Conservation (phyloP, 1,140 invertebrate genomes). For the Notospermus geniculatus region DNA sequence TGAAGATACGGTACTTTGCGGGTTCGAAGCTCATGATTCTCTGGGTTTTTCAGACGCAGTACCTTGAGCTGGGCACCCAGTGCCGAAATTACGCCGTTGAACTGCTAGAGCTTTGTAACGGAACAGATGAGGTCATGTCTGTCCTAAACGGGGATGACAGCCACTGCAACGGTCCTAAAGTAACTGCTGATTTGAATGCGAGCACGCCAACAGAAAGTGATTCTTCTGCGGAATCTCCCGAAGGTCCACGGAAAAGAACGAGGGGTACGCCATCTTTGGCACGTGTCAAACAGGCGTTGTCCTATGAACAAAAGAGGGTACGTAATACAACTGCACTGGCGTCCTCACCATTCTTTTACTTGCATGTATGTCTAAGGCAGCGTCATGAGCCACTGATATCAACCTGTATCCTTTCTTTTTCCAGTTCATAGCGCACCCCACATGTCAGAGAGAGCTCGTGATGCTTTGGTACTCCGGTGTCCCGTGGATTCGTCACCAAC, state of each 20-base stretch:
- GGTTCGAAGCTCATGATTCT: no score
- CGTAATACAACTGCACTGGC: no score
- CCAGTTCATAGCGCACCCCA: slow-evolving; percentile 95
- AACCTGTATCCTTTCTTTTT: slow-evolving; percentile 17
- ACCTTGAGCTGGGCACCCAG: slow-evolving; percentile 71
- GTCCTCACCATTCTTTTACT: no score
- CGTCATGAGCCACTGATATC: no score
- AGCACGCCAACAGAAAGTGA: no score
- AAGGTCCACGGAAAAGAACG: no score
- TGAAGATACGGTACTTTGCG: no score
- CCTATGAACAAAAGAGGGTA: slow-evolving; percentile 6
- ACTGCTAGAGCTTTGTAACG: slow-evolving; percentile 82
- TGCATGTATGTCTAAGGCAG: no score
- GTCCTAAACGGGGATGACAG: slow-evolving; percentile 70
- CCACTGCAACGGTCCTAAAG: not conserved
- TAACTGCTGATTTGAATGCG: no score
- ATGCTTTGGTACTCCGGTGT: slow-evolving; percentile 97
- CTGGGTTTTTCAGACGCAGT: slow-evolving; percentile 27
- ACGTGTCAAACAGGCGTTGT: not conserved
- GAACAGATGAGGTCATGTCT: slow-evolving; percentile 82
- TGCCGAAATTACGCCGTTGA: slow-evolving; percentile 82
- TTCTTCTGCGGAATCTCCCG: no score
- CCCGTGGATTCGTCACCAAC: slow-evolving; percentile 89
- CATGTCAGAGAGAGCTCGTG: slow-evolving; percentile 91
- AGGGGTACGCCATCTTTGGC: not conserved